Evolutionary conservation across 2,113 vertebrate genomes (phyloP).

Genomic region (Astatoreochromis straeleni): DNA sequence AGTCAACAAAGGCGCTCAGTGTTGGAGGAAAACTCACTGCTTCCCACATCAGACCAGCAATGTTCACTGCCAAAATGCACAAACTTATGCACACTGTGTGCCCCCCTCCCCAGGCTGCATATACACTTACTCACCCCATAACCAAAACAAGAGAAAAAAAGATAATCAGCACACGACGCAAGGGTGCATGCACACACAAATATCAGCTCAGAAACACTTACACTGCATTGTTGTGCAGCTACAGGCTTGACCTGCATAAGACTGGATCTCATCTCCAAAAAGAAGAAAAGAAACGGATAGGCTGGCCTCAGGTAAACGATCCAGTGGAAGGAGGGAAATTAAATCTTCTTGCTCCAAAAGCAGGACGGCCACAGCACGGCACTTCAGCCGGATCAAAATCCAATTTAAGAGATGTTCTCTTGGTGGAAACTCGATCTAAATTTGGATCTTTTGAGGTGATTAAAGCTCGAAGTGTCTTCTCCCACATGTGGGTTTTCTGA

Average conservation of each 20-base stretch:
- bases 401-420: not conserved
- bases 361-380: not conserved
- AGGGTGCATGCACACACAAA: not conserved
- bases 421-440: not conserved
- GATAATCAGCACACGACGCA: not conserved
- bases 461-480: not conserved
- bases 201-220: slow-evolving; percentile 44
- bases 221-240: slow-evolving; percentile 49
- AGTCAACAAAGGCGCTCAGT: slow-evolving; percentile 15
- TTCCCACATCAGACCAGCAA: not conserved
- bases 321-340: not conserved
- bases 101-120: not conserved
- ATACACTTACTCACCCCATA: not conserved
- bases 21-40: not conserved
- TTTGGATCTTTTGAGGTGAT: not conserved
- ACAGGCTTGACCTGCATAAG: slow-evolving; percentile 66
- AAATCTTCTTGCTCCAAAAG: not conserved
- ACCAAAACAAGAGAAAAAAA: not conserved
- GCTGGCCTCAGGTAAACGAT: not conserved
- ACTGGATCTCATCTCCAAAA: slow-evolving; percentile 70
- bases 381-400: not conserved
- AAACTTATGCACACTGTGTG: not conserved
- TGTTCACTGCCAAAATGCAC: not conserved
- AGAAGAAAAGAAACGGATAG: not conserved
- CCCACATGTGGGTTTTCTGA: not conserved